Base-by-base conservation (phyloP, 2,113 vertebrate species). In the Muntiacus reevesi region DNA sequence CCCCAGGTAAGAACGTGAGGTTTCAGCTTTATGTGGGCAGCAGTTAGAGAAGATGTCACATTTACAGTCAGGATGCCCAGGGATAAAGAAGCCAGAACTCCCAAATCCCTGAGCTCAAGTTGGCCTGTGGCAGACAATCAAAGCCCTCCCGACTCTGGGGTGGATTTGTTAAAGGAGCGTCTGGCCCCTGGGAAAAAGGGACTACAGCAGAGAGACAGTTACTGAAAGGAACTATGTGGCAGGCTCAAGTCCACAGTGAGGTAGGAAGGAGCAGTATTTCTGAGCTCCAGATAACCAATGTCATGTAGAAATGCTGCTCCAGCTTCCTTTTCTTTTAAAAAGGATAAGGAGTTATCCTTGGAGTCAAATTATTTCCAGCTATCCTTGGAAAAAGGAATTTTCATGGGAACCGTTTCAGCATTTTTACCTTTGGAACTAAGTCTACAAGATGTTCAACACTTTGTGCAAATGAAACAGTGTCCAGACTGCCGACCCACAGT, bases 361-460 rank as follows among this genome's bases (percentile, higher is more conserved):
- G 36, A 74, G 67, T 25, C 67, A 74, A 74, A 74, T 40, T 40
- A 40, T 40, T 74, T 74, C 67, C 67, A 25, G 36, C 13, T 40
- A 74, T 23, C 11, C 67, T 40, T 12, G 3, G 47, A 67, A 85
- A 82, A 87, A 84, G 43, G 30, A 43, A 85, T 57, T 90, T 79
- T 76, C 71, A 83, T 79, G 43, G 64, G 36, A 94, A 90, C 81
- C 64, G 50, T 76, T 85, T 87, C 43, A 87, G 25, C 45, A 57
- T 76, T 74, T 87, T 88, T 74, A 59, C 40, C 52, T 96, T 60
- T 82, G 14, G 81, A 67, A 92, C 6, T 27, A 62, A 88, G 17
- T 79, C 71, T 52, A n/a, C 15, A 28, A 91, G 43, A 40, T 13
- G 15, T n/a, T 87, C 82, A 78, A 82, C 4, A 10, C 17, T 36